These are phyloP conservation scores for Sinella curviseta DNA, from an alignment of 1,140 invertebrate species.

Conservation along the genomic window DNA sequence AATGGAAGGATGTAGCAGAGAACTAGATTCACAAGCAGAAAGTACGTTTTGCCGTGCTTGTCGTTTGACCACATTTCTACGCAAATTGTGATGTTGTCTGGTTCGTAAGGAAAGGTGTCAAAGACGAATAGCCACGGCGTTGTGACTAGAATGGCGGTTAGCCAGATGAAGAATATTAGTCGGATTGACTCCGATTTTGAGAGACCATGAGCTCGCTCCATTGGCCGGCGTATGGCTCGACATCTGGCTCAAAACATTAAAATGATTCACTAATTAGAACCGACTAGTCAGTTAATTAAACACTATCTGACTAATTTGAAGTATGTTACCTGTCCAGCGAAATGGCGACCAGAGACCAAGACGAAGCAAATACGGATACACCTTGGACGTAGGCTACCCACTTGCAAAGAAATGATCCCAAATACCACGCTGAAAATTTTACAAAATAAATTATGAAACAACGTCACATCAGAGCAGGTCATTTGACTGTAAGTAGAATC, in stretches of 20 bases:
- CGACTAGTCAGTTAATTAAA: background rate
- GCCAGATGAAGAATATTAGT: background rate
- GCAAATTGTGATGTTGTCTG: background rate
- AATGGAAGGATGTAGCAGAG: background rate
- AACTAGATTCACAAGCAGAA: background rate
- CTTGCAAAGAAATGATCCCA: conserved; percentile 64
- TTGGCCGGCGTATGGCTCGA: background rate
- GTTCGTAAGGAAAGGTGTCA: background rate
- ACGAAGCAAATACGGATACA: conserved; percentile 65
- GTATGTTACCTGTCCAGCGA: conserved; percentile 62
- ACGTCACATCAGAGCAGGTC: background rate
- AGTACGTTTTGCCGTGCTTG: background rate
- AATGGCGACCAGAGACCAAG: conserved; percentile 65
- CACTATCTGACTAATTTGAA: too few relatives aligned
- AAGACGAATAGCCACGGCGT: background rate
- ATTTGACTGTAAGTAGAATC: background rate
- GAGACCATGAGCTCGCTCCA: background rate
- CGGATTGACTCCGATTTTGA: background rate
- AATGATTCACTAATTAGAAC: background rate
- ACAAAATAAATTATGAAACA: background rate
- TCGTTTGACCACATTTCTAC: background rate
- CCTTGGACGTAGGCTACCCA: conserved; percentile 65
- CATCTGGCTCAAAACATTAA: background rate
- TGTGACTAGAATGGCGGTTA: background rate
- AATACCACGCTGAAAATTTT: conserved; percentile 60